Evolutionary conservation across 2,113 vertebrate genomes (phyloP).

Genomic region (Mohoua ochrocephala): DNA sequence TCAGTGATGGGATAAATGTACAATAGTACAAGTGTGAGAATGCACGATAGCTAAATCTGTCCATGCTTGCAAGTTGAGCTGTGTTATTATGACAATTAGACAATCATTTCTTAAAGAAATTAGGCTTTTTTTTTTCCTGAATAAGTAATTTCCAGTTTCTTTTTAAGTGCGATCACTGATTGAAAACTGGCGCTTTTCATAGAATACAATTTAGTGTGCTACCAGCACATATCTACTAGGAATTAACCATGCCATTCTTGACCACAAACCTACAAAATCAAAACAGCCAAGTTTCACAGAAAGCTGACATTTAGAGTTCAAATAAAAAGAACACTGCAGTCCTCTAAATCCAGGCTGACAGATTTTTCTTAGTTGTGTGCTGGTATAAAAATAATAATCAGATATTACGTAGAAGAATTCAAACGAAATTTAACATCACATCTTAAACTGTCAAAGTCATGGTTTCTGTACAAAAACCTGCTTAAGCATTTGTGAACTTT

Average conservation of each 20-base stretch:
- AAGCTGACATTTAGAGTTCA: not conserved
- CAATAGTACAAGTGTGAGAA: not conserved
- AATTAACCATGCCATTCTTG: not conserved
- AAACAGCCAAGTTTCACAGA: not conserved
- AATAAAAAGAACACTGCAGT: not conserved
- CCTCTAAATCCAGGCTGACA: not conserved
- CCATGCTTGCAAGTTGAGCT: not conserved
- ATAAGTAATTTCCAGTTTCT: not conserved
- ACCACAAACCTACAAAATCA: not conserved
- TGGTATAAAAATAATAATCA: not conserved
- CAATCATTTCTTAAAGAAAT: not conserved
- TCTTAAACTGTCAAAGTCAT: not conserved
- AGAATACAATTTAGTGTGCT: not conserved
- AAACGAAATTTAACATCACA: not conserved
- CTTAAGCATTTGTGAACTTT: not conserved
- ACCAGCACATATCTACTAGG: not conserved
- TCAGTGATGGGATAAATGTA: not conserved
- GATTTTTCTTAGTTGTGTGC: not conserved
- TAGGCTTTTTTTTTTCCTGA: not conserved
- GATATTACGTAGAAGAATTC: not conserved
- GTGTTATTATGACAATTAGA: not conserved
- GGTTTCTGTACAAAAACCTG: not conserved
- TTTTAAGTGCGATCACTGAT: not conserved
- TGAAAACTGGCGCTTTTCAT: not conserved
- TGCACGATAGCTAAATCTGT: not conserved